Percentiles rank a stretch among this genome's conserved stretches.
phyloP scores from a whole-genome alignment of 2,113 vertebrate genomes.

The Garra rufa region DNA sequence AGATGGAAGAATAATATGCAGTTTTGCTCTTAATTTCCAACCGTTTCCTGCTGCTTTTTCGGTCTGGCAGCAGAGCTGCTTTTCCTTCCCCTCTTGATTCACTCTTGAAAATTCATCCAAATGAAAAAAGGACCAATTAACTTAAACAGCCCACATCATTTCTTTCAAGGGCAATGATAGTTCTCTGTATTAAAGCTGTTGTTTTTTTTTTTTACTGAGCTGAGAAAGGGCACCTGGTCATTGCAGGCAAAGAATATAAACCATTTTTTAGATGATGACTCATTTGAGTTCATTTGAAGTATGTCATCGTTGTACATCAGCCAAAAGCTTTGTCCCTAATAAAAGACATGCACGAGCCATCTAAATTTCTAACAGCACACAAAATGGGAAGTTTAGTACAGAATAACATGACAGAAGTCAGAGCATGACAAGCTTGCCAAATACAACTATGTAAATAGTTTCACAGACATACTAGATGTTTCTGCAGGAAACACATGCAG shows the following conservation, averaged over 20 bases:
- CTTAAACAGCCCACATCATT: not conserved
- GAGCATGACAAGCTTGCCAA: slow-evolving; percentile 12
- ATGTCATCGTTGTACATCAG: not conserved
- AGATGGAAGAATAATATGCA: slow-evolving; percentile 73
- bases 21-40: slow-evolving; percentile 65
- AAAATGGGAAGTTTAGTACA: not conserved
- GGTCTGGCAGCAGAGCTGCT: slow-evolving; percentile 24
- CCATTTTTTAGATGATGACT: not conserved
- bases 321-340: not conserved
- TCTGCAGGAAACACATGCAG: not conserved
- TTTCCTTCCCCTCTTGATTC: slow-evolving; percentile 39
- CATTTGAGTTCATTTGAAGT: not conserved
- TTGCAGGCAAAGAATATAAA: not conserved
- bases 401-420: not conserved
- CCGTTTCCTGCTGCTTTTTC: slow-evolving; percentile 66
- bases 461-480: not conserved
- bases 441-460: slow-evolving; percentile 3
- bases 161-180: slow-evolving; percentile 19
- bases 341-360: not conserved
- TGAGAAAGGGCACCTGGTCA: not conserved
- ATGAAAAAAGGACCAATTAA: slow-evolving; percentile 33
- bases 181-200: not conserved
- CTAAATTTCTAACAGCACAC: not conserved
- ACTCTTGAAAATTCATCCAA: slow-evolving; percentile 34
- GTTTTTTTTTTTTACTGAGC: not conserved